These are phyloP conservation scores for Bradypus variegatus DNA, from an alignment of 2,797 vertebrate species.

Conservation along the genomic window DNA sequence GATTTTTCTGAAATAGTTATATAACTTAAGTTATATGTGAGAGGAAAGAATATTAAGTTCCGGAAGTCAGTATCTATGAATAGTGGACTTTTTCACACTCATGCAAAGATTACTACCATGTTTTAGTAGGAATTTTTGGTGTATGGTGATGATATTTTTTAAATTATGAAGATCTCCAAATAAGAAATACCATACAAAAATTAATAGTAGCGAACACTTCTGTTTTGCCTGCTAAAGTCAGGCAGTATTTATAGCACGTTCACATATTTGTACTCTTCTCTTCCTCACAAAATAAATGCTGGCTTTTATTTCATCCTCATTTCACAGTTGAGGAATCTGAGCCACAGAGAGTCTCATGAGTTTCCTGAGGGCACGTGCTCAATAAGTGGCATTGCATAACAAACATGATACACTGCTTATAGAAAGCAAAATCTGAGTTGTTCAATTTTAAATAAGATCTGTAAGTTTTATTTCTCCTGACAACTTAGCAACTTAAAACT, in stretches of 20 bases:
- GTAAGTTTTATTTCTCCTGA: neutral
- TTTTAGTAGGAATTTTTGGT: neutral
- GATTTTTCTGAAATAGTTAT: conserved; percentile 44
- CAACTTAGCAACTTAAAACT: neutral
- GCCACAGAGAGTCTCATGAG: neutral
- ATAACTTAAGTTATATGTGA: neutral
- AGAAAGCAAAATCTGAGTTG: neutral
- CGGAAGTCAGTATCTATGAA: neutral
- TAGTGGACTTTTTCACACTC: neutral
- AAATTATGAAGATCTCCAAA: neutral
- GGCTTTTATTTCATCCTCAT: neutral
- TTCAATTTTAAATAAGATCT: neutral
- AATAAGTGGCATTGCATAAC: neutral
- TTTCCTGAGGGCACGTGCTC: neutral
- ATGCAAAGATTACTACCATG: neutral
- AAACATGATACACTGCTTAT: neutral
- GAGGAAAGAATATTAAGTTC: neutral
- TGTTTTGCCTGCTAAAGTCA: neutral
- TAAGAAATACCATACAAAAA: neutral
- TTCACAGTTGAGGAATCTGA: neutral
- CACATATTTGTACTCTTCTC: neutral
- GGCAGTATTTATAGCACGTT: neutral
- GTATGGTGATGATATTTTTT: neutral
- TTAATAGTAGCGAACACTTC: neutral
- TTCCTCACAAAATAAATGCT: neutral